These are phyloP conservation scores for Emydocephalus ijimae DNA, from an alignment of 2,113 vertebrate genomes.

Conservation along the genomic window DNA sequence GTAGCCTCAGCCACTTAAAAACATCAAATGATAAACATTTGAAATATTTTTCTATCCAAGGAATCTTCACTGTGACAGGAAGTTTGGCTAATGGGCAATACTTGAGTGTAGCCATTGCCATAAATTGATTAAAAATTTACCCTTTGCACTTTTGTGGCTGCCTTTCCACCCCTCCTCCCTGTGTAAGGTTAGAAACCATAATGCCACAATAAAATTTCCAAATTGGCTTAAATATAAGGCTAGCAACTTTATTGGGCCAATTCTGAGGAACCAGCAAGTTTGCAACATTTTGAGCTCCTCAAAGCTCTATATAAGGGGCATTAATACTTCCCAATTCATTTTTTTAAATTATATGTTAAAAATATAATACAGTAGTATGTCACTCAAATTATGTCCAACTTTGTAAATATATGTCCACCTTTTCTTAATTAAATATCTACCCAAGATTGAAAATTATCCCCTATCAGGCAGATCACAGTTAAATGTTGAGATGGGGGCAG, in stretches of 20 bases:
- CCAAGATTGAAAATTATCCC: neutral
- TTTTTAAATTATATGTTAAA: neutral
- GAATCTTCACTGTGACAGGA: fast-evolving
- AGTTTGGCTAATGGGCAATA: neutral
- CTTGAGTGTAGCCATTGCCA: neutral
- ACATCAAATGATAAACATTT: neutral
- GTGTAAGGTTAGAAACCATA: neutral
- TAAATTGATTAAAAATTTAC: neutral
- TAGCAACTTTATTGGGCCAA: neutral
- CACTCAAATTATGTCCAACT: neutral
- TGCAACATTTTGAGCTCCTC: neutral
- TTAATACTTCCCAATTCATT: neutral
- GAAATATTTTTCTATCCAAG: neutral
- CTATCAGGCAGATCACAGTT: neutral
- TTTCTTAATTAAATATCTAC: neutral
- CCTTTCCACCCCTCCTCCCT: neutral
- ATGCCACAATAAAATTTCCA: neutral
- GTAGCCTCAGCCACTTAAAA: neutral
- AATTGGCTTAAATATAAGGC: neutral
- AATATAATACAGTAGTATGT: neutral
- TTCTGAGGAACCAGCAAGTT: neutral
- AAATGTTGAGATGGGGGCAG: neutral
- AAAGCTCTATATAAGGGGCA: neutral
- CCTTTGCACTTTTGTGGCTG: neutral
- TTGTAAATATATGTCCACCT: neutral